A percentile compares a stretch with the other conserved stretches of the same genome.
These are phyloP conservation scores for Enhydra lutris DNA, from an alignment of 2,113 vertebrate genomes.

Conservation along the genomic window DNA sequence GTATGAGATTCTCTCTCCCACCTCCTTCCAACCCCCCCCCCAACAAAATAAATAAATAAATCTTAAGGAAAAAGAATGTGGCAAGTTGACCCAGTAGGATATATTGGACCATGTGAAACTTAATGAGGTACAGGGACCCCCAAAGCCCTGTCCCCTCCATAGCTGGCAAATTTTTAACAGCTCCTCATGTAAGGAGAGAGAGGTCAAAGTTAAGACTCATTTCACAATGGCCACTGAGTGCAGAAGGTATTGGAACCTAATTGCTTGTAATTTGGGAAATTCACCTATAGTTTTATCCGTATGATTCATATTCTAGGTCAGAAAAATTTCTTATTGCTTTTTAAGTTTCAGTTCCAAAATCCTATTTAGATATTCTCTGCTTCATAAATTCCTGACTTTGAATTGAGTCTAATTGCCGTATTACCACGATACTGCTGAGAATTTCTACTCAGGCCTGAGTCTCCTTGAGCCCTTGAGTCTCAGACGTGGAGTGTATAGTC, in stretches of 20 bases:
- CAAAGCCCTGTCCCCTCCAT: not conserved
- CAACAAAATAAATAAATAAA: not conserved
- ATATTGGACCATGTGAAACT: not conserved
- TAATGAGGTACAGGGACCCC: accelerated
- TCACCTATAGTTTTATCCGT: not conserved
- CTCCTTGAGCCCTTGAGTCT: not conserved
- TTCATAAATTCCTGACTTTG: not conserved
- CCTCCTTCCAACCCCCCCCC: no score
- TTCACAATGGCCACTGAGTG: not conserved
- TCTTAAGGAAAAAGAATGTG: not conserved
- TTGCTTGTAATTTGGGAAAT: not conserved
- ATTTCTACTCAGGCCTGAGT: not conserved
- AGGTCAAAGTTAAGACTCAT: not conserved
- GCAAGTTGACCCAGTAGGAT: not conserved
- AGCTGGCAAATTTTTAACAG: not conserved
- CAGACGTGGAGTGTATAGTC: not conserved
- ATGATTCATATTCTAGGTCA: not conserved
- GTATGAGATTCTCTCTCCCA: no score
- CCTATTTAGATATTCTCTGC: not conserved
- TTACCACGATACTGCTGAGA: not conserved
- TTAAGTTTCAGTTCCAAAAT: not conserved
- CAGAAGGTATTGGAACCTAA: not conserved
- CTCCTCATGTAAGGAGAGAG: not conserved
- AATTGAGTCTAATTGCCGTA: not conserved
- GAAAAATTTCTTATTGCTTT: not conserved